Conservation (phyloP, 2,888 invertebrate species). For the Xanthia togata region DNA sequence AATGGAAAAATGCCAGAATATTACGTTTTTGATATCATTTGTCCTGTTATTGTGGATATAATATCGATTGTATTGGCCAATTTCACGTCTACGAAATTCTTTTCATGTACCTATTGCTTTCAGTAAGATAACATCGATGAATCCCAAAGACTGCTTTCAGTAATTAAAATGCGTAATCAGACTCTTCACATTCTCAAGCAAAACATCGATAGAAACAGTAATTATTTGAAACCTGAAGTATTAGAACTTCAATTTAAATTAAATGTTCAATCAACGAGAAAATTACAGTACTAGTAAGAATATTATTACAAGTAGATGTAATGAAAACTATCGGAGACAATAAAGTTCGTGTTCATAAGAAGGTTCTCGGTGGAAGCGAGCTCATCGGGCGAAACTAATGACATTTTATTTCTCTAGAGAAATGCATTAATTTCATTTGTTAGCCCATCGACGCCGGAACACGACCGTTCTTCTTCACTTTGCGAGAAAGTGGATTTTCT, state of each 20-base stretch:
- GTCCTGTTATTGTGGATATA: slow-evolving; percentile 50
- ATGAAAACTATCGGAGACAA: slow-evolving; percentile 69
- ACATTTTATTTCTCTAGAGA: slow-evolving; percentile 89
- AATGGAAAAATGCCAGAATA: slow-evolving; percentile 71
- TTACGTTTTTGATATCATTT: slow-evolving; percentile 58
- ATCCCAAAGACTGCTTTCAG: slow-evolving; percentile 17
- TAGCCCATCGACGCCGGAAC: slow-evolving; percentile 85
- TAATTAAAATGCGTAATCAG: slow-evolving; percentile 25
- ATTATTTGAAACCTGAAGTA: slow-evolving; percentile 34
- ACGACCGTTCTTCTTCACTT: slow-evolving; percentile 78
- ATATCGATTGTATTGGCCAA: slow-evolving; percentile 48
- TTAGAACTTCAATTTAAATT: slow-evolving; percentile 14
- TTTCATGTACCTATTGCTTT: slow-evolving; percentile 28
- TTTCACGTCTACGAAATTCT: slow-evolving; percentile 38
- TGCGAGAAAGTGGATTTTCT: slow-evolving; percentile 82
- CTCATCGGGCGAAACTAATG: slow-evolving; percentile 88
- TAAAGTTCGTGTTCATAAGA: slow-evolving; percentile 78
- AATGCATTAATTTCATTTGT: slow-evolving; percentile 90
- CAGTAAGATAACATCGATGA: slow-evolving; percentile 14
- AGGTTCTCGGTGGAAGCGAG: slow-evolving; percentile 75
- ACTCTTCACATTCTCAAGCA: slow-evolving; percentile 3
- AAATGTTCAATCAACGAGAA: slow-evolving; percentile 36
- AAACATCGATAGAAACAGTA: background rate
- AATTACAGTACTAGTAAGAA: slow-evolving; percentile 40
- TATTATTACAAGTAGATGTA: slow-evolving; percentile 48